These are phyloP conservation scores for Globodera rostochiensis DNA, from an alignment of 1,140 invertebrate genomes.

Conservation along the genomic window DNA sequence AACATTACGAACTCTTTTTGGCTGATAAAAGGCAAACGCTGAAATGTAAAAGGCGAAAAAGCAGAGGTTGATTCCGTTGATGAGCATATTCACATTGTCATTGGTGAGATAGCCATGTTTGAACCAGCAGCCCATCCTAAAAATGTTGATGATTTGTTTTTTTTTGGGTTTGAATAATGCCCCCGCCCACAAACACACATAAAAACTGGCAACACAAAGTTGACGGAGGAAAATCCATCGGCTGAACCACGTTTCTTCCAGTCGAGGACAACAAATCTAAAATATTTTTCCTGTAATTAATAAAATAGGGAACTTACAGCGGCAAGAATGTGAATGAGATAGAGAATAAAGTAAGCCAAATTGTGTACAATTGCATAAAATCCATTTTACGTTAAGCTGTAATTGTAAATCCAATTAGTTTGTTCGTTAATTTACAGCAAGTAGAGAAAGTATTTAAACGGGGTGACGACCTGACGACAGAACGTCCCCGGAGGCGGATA, in stretches of 20 bases:
- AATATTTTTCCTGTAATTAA: not conserved
- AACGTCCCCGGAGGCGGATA: no score
- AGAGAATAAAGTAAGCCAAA: slow-evolving; percentile 62
- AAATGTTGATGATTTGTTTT: slow-evolving; percentile 14
- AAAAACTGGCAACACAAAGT: slow-evolving; percentile 61
- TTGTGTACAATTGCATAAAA: slow-evolving; percentile 53
- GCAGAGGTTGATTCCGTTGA: slow-evolving; percentile 58
- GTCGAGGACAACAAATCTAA: slow-evolving; percentile 45
- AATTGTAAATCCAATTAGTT: not conserved
- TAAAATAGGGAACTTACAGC: slow-evolving; percentile 42
- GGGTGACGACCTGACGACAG: no score
- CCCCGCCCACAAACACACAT: slow-evolving; percentile 53
- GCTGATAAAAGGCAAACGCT: slow-evolving; percentile 63
- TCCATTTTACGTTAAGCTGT: slow-evolving; percentile 39
- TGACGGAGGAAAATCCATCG: slow-evolving; percentile 64
- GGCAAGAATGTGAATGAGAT: slow-evolving; percentile 64
- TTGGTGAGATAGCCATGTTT: slow-evolving; percentile 60
- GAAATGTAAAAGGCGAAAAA: slow-evolving; percentile 58
- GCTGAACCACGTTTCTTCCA: slow-evolving; percentile 60
- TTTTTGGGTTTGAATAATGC: slow-evolving; percentile 5
- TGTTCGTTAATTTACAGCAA: no score
- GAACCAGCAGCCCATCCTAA: slow-evolving; percentile 57
- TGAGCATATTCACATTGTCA: slow-evolving; percentile 57
- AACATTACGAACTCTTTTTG: slow-evolving; percentile 52
- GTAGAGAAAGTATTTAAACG: no score